Conservation (phyloP, 2,888 invertebrate genomes). For the Amphimallon solstitiale region DNA sequence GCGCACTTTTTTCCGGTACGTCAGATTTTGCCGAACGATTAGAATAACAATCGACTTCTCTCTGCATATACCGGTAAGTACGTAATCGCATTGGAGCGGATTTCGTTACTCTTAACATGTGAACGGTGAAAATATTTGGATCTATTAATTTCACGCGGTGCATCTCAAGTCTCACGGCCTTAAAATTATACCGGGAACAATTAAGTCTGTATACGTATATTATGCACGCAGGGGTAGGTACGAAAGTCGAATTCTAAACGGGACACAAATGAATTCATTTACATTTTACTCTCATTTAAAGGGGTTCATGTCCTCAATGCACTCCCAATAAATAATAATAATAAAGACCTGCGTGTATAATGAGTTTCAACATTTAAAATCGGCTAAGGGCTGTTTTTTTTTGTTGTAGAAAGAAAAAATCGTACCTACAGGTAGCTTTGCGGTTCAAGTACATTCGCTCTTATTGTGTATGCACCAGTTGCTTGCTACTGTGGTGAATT, state of each 20-base stretch:
- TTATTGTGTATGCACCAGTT: no score
- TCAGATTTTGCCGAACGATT: constrained; percentile 21
- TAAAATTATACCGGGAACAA: neutral
- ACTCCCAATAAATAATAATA: no score
- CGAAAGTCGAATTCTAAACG: neutral
- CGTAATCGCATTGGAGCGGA: neutral
- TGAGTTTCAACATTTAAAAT: no score
- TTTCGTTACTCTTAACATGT: neutral
- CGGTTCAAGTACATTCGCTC: no score
- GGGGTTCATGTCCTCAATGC: neutral
- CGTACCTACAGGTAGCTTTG: no score
- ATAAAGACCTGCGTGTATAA: no score
- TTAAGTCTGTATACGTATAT: neutral
- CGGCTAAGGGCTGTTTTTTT: no score
- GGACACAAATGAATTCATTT: neutral
- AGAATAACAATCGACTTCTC: constrained; percentile 22
- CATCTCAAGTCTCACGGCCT: constrained; percentile 6
- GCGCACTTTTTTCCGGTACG: constrained; percentile 11
- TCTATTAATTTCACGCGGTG: constrained; percentile 32
- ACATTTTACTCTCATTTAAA: neutral
- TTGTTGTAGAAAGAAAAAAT: no score
- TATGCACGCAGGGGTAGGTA: neutral
- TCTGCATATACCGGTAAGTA: constrained; percentile 1
- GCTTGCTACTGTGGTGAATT: no score
- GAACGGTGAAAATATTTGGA: constrained; percentile 27